Base-by-base conservation (phyloP, 1,140 invertebrate species). In the Trissolcus basalis region DNA sequence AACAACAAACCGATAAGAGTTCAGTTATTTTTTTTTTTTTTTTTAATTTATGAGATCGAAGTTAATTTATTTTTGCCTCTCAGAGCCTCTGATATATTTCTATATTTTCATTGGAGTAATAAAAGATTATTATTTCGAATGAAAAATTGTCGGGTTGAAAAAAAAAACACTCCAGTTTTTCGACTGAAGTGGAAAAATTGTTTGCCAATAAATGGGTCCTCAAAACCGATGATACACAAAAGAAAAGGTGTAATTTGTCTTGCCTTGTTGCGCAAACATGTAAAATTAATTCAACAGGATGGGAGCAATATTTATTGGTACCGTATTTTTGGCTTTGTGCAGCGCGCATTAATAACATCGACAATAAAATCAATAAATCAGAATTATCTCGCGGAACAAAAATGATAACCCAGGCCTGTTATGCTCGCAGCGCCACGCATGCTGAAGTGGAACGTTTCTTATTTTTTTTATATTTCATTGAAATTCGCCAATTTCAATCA, bases 331-430 rank as follows among this genome's bases (percentile, higher is more conserved):
- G 36, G 44, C 41, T 70, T 60, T 39, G 48, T 41, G 19, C 32
- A 44, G 41, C 41, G 41, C 41, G 51, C 54, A 72, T 72, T 63
- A 78, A 73, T 78, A 73, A 64, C 15, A 60, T 44, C 58, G 63
- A 43, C 64, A 69, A 73, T 78, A 74, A 78, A 47, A 67, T 49
- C 61, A 50, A 74, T 67, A 74, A 67, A 74, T 74, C 63, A 67
- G 71, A 55, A 74, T 67, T 74, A 74, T 61, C 54, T 53, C 15
- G 43, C 61, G 33, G 15, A 48, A 33, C 43, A 61, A 73, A 67
- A 65, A 64, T 65, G 43, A 56, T 61, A 27, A 27, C 19, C 2
- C 19, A 27, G 19, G 19, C 19, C 19, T 1, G 19, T 6, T 27
- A 27, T 3, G 6, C 19, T 3, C 1, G 19, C 6, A 55, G 53